Evolutionary conservation across 1,140 invertebrate species (phyloP).

Genomic region (Lordiphosa collinella): DNA sequence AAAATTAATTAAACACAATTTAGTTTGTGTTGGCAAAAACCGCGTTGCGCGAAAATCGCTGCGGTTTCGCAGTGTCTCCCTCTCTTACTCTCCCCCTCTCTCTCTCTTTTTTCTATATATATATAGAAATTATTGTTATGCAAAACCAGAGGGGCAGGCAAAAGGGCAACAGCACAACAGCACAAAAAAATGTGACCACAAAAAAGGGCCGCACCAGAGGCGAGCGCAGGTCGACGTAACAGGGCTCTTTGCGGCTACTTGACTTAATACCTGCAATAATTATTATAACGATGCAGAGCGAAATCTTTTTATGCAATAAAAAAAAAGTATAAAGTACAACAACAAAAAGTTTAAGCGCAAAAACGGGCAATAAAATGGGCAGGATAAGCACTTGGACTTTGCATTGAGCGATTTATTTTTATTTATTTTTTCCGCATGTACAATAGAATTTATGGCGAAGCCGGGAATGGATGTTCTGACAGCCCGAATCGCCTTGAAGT

Average conservation of each 20-base stretch:
- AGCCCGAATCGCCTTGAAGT: background rate
- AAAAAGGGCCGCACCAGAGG: slow-evolving; percentile 6
- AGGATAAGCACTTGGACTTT: slow-evolving; percentile 74
- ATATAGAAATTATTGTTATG: slow-evolving; percentile 64
- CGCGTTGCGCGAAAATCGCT: slow-evolving; percentile 67
- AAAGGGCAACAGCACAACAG: slow-evolving; percentile 19
- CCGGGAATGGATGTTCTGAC: background rate
- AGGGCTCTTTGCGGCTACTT: slow-evolving; percentile 65
- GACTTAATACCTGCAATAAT: slow-evolving; percentile 76
- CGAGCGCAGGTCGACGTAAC: slow-evolving; percentile 18
- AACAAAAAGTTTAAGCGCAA: slow-evolving; percentile 38
- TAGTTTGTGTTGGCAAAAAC: slow-evolving; percentile 58
- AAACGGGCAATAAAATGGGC: slow-evolving; percentile 57
- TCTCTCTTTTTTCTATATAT: slow-evolving; percentile 7
- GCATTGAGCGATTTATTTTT: slow-evolving; percentile 68
- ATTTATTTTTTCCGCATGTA: slow-evolving; percentile 21
- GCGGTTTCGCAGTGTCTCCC: slow-evolving; percentile 36
- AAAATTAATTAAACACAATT: slow-evolving; percentile 76
- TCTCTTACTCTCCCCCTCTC: background rate
- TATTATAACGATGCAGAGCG: slow-evolving; percentile 67
- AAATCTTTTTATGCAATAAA: slow-evolving; percentile 50
- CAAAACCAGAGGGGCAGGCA: slow-evolving; percentile 39
- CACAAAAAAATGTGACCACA: slow-evolving; percentile 30
- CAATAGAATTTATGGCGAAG: slow-evolving; percentile 41
- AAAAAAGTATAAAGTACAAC: slow-evolving; percentile 37